phyloP scores from a whole-genome alignment of 37 sponge, comb jelly and placozoan species.

The Dysidea cf. avara region DNA sequence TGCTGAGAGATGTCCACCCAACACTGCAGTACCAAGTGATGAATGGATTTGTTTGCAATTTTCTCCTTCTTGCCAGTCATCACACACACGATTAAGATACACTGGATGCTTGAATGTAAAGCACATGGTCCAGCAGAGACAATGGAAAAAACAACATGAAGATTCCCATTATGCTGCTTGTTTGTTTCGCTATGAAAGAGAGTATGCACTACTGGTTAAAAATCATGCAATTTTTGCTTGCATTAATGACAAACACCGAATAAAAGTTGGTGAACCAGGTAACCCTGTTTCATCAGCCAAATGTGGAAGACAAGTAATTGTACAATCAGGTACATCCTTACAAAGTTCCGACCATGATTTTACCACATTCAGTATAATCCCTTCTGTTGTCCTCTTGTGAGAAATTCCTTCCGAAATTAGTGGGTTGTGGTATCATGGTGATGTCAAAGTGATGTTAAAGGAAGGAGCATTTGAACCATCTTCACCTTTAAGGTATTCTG shows the following conservation, averaged over 20 bases:
- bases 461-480: constrained; percentile 22
- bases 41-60: background rate
- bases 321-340: background rate
- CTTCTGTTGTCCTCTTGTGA: constrained; percentile 8
- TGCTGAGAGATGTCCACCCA: background rate
- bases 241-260: constrained; percentile 18
- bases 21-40: background rate
- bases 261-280: constrained; percentile 26
- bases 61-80: too few relatives aligned
- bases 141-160: too few relatives aligned
- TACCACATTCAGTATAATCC: constrained; percentile 9
- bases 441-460: constrained; percentile 3
- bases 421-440: constrained; percentile 6
- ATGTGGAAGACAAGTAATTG: constrained; percentile 7
- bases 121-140: too few relatives aligned
- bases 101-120: too few relatives aligned
- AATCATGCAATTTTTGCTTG: constrained; percentile 5
- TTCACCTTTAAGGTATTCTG: background rate
- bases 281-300: constrained; percentile 16
- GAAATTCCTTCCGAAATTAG: constrained; percentile 5
- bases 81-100: too few relatives aligned
- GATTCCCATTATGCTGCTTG: too few relatives aligned
- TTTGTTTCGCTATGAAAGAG: too few relatives aligned
- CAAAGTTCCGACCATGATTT: constrained; percentile 11
- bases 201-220: too few relatives aligned